Conservation (phyloP, 2,113 vertebrate genomes). For the Rissa tridactyla region DNA sequence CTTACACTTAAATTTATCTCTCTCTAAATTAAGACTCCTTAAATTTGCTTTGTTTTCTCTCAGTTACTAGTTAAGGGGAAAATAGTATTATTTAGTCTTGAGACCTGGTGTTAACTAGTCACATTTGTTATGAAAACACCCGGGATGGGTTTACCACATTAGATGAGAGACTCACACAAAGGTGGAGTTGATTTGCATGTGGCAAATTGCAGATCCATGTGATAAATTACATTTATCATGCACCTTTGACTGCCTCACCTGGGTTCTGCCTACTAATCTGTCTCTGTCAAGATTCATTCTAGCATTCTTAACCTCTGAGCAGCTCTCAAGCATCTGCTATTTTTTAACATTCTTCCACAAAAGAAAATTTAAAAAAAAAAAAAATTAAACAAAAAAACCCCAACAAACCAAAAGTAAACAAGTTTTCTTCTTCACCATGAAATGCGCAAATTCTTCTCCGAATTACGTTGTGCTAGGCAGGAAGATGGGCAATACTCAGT, state of each 20-base stretch:
- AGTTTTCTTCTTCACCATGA: not conserved
- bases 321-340: not conserved
- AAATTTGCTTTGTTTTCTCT: not conserved
- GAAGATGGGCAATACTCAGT: not conserved
- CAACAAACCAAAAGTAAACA: not conserved
- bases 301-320: slow-evolving; percentile 52
- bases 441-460: not conserved
- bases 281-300: slow-evolving; percentile 54
- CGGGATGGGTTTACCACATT: not conserved
- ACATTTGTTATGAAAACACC: not conserved
- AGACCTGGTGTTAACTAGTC: not conserved
- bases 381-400: not conserved
- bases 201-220: slow-evolving; percentile 38
- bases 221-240: slow-evolving; percentile 57
- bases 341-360: not conserved
- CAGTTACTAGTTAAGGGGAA: not conserved
- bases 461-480: not conserved
- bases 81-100: not conserved
- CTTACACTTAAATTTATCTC: not conserved
- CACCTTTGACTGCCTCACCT: slow-evolving; percentile 52
- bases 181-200: not conserved
- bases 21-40: not conserved
- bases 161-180: not conserved
- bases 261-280: slow-evolving; percentile 9
- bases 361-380: not conserved